Base-by-base conservation (phyloP, 2,797 vertebrate genomes). In the Acanthopagrus latus region DNA sequence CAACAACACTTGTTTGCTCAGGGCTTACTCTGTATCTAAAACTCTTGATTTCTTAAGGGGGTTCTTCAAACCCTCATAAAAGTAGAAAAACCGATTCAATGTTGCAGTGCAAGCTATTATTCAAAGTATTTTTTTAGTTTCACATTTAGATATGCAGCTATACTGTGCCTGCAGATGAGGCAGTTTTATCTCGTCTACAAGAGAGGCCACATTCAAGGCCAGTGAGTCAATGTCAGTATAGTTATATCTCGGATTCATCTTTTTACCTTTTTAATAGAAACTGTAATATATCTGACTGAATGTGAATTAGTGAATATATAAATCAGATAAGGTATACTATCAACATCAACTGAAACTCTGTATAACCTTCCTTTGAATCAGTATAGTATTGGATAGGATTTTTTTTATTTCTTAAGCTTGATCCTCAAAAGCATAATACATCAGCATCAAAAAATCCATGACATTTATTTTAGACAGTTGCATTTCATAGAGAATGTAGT, bases 201-300 rank as follows among this genome's bases (percentile, higher is more conserved):
- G 12, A 66, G 48, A 70, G 29, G 67, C 17, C n/a, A 55, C 54
- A 71, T 79, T 12, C 23, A 65, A 80, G 82, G 88, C 78, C 84
- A 88, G 17, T 73, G 84, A 86, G 71, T 91, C 71, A 46, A 63
- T 84, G 71, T 91, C 71, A 46, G 64, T 85, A 76, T 91, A 90
- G 91, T 91, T 89, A 90, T 82, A 87, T 69, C 81, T 62, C 69
- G 58, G 65, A 83, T 88, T 80, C 88, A 83, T 85, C 80, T 85
- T 84, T 92, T 92, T 27, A 27, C 79, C 79, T 81, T 89, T 91
- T 83, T 83, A 84, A 91, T 91, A 33, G 33, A 33, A 33, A 33
- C n/a, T n/a, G n/a, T n/a, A n/a, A n/a, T n/a, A n/a, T n/a, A n/a
- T n/a, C n/a, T n/a, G n/a, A n/a, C n/a, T n/a, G n/a, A n/a, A n/a